Base-by-base conservation (phyloP, 2,113 vertebrate genomes). In the Psephotus haematonotus region DNA sequence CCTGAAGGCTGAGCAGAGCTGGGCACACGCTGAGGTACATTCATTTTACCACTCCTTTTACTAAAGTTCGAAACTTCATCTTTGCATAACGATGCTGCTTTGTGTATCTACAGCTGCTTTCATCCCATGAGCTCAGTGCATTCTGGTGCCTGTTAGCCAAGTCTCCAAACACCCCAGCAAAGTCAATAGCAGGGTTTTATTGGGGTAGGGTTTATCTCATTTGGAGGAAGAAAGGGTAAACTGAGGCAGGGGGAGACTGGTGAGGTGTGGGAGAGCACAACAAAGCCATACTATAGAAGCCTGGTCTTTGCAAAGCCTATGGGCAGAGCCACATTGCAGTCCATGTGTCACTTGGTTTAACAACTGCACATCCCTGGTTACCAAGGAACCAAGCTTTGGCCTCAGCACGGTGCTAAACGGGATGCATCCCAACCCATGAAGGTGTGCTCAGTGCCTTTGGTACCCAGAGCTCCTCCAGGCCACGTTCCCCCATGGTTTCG, bases 21-120 rank as follows among this genome's bases (percentile, higher is more conserved):
- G 1, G 80, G 69, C 77, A 68, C 86, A 82, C 0, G 3, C 72
- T 50, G 72, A 0, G 1, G 77, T 44, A 83, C 86, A 72, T 93
- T 93, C 82, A 84, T 94, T 96, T 79, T 47, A 84, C 92, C 93
- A 93, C 95, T 94, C 94, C 86, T 75, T 96, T 90, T 55, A 88
- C 93, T 86, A 71, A 93, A 86, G 69, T 75, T 88, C 76, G 69
- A 81, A 77, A 84, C 94, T 91, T 92, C 93, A 88, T 94, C 92
- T 94, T 90, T 49, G 90, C 85, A 92, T 95, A 96, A 94, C 92
- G 71, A 92, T 28, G 82, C 85, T 96, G 92, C 82, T 96, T 96
- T 96, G 95, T 95, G 93, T 95, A 72, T 93, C 90, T 89, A 84
- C 71, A 76, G 90, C 83, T 0, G 19, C 95, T 92, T 96, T 96